Evolutionary conservation across 2,797 vertebrate genomes (phyloP).

Genomic region (Eleutherodactylus coqui): DNA sequence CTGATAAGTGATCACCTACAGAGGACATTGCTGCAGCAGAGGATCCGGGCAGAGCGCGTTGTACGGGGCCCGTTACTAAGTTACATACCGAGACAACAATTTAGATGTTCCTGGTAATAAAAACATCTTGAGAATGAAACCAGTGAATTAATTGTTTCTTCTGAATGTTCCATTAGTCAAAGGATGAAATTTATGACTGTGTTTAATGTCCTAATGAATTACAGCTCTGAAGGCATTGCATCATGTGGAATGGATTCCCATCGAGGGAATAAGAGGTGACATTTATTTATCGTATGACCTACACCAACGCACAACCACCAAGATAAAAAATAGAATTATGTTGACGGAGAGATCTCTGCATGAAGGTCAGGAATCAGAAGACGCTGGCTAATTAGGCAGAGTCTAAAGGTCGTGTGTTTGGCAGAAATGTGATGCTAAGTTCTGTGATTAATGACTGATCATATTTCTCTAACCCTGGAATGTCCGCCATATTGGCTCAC

Average conservation of each 20-base stretch:
- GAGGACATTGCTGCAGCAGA: background rate
- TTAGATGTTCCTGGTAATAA: background rate
- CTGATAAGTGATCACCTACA: background rate
- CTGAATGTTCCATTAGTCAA: constrained; percentile 30
- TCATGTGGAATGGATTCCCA: background rate
- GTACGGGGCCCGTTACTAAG: background rate
- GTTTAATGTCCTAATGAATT: constrained; percentile 30
- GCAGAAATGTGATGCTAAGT: background rate
- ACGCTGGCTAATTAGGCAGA: background rate
- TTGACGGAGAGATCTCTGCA: background rate
- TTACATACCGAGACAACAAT: background rate
- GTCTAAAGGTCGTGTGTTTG: too few species aligned
- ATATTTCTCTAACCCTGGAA: background rate
- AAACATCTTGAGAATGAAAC: background rate
- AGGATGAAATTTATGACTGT: constrained; percentile 14
- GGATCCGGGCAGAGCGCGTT: too few species aligned
- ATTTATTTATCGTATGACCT: constrained; percentile 20
- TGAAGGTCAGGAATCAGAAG: constrained; percentile 9
- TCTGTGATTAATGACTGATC: background rate
- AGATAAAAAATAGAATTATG: background rate
- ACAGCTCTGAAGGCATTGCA: background rate
- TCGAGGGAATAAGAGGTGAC: background rate
- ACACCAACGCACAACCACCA: background rate
- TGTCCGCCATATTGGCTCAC: background rate
- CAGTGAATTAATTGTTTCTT: constrained; percentile 4